Base-by-base conservation (phyloP, 2,113 vertebrate species). In the Mormyrus iriodes region DNA sequence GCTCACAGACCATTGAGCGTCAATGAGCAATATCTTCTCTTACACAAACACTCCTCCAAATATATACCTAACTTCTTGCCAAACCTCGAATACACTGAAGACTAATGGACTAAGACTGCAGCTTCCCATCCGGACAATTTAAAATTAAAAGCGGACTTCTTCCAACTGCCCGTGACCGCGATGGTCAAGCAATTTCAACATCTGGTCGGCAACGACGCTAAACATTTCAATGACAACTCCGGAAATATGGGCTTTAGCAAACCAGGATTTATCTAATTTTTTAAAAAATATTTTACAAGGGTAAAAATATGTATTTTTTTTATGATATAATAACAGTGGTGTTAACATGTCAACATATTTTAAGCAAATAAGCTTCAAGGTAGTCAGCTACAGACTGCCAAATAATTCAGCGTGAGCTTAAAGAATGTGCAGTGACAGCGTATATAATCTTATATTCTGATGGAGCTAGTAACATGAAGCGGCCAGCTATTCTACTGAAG, bases 1-100 rank as follows among this genome's bases (percentile, higher is more conserved):
- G 87, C 91, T 91, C 90, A 93, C 88, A 91, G 93, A 88, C 91
- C 90, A 90, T 94, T 94, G 91, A 91, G 91, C 91, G 90, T 69
- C 90, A 94, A 93, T 92, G 92, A 94, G 90, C 90, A 90, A 91
- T 91, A 89, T 90, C 89, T 86, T 87, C 90, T 91, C 87, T 58
- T 89, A 92, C 89, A 90, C 69, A 93, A 93, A 92, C 65, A 92
- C 69, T 88, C 90, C 89, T 89, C 86, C 90, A 91, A 90, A 92
- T 73, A 88, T 86, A 91, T 86, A 91, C n/a, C 89, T 73, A 58
- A 21, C 58, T 89, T 69, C 46, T 58, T 39, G 46, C 17, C 42
- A 31, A 89, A 85, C 89, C 27, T 46, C 21, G 6, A 79, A 79
- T 42, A 42, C 73, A 79, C 35, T 42, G 7, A 27, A 19, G 39